phyloP scores from a whole-genome alignment of 2,888 invertebrate species.

The Hypolimnas misippus region DNA sequence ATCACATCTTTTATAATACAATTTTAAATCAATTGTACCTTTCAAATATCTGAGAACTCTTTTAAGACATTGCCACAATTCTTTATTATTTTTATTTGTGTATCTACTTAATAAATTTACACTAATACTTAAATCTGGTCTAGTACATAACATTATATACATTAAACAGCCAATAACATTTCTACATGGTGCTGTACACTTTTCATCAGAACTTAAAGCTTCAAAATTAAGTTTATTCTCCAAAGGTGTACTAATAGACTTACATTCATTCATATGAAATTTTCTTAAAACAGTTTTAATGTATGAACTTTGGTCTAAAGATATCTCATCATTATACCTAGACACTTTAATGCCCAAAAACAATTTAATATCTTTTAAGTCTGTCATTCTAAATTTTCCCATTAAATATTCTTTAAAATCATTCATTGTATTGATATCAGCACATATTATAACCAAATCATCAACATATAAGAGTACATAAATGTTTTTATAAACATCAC shows the following conservation, averaged over 20 bases:
- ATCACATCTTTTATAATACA: constrained; percentile 42
- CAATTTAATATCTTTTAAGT: too few relatives aligned
- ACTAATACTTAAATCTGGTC: constrained; percentile 44
- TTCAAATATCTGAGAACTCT: too few relatives aligned
- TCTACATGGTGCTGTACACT: constrained; percentile 38
- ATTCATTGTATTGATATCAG: constrained; percentile 26
- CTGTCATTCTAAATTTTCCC: constrained; percentile 41
- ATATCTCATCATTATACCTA: constrained; percentile 33
- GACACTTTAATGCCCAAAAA: constrained; percentile 45
- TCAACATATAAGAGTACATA: constrained; percentile 42
- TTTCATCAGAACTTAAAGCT: constrained; percentile 30
- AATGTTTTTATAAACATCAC: constrained; percentile 35
- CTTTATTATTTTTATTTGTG: constrained; percentile 45
- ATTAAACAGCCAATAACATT: constrained; percentile 41
- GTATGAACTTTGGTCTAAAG: constrained; percentile 40
- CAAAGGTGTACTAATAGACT: constrained; percentile 34
- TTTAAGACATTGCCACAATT: constrained; percentile 48
- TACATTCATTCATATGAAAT: constrained; percentile 44
- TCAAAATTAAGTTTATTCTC: constrained; percentile 35
- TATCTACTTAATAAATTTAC: constrained; percentile 48
- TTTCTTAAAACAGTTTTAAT: constrained; percentile 41
- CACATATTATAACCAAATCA: too few relatives aligned
- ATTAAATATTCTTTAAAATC: constrained; percentile 37
- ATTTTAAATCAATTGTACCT: too few relatives aligned
- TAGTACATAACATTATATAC: constrained; percentile 37